Percentiles rank a stretch among this genome's conserved stretches.
These are phyloP conservation scores for Mamestra configurata DNA, from an alignment of 1,140 invertebrate species.

Conservation along the genomic window DNA sequence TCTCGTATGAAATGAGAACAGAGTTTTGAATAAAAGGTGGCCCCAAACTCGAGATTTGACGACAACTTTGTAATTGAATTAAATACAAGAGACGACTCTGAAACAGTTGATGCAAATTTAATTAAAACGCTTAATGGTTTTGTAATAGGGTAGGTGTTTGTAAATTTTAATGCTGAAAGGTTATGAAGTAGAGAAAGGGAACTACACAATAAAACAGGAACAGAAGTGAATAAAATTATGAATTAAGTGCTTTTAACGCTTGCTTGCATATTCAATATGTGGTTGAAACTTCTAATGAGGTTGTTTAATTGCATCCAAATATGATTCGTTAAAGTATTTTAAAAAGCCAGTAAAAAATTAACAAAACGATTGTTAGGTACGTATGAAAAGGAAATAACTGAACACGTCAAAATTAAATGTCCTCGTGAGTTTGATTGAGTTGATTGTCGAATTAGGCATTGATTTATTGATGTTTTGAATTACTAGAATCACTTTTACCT, in stretches of 20 bases:
- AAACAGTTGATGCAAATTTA: conserved; percentile 32
- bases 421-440: no score
- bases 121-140: conserved; percentile 24
- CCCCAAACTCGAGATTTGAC: conserved; percentile 4
- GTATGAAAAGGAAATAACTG: background rate
- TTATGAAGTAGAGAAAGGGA: no score
- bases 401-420: no score
- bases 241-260: no score
- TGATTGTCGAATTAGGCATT: no score
- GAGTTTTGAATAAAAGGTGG: background rate
- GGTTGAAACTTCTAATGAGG: no score
- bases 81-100: background rate
- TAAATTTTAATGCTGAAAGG: background rate
- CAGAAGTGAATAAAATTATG: no score
- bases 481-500: background rate
- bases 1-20: background rate
- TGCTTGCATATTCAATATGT: no score
- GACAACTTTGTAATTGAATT: conserved; percentile 21
- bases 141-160: conserved; percentile 22
- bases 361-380: background rate
- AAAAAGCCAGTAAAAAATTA: no score
- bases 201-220: no score
- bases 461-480: background rate
- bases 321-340: no score
- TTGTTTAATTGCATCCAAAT: no score